phyloP scores from a whole-genome alignment of 2,888 invertebrate species.

The Dynastes maya region DNA sequence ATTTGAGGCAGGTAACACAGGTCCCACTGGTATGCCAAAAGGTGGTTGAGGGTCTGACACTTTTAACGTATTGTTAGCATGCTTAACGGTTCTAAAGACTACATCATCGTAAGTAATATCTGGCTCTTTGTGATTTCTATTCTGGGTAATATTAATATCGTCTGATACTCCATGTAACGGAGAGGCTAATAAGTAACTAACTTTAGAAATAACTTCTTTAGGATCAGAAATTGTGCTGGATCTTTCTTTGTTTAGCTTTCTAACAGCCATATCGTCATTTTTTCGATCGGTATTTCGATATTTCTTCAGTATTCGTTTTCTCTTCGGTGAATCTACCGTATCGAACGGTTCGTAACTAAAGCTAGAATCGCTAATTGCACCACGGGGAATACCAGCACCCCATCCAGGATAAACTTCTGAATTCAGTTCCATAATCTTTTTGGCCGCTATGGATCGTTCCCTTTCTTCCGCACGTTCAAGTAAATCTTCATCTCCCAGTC shows the following conservation, averaged over 20 bases:
- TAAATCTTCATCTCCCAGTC: constrained; percentile 87
- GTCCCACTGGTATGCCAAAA: constrained; percentile 92
- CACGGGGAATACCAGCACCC: constrained; percentile 58
- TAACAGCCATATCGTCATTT: constrained; percentile 87
- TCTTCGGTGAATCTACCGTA: constrained; percentile 63
- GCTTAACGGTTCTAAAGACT: constrained; percentile 85
- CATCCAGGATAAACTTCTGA: constrained; percentile 60
- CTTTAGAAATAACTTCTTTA: constrained; percentile 71
- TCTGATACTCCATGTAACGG: constrained; percentile 77
- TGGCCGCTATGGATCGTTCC: constrained; percentile 71
- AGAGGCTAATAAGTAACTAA: constrained; percentile 81
- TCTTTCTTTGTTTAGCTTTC: constrained; percentile 79
- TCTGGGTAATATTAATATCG: constrained; percentile 70
- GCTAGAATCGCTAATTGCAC: constrained; percentile 68
- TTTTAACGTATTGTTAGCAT: constrained; percentile 82
- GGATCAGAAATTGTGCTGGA: constrained; percentile 70
- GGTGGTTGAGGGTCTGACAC: constrained; percentile 88
- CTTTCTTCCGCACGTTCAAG: constrained; percentile 85
- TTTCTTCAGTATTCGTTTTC: constrained; percentile 63
- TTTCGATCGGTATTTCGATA: constrained; percentile 77
- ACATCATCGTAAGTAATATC: constrained; percentile 90
- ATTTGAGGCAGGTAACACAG: constrained; percentile 84
- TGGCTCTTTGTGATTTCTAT: constrained; percentile 75
- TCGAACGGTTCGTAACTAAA: constrained; percentile 68
- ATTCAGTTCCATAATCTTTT: constrained; percentile 60